These are phyloP conservation scores for Volucella inflata DNA, from an alignment of 2,888 invertebrate species.

Conservation along the genomic window DNA sequence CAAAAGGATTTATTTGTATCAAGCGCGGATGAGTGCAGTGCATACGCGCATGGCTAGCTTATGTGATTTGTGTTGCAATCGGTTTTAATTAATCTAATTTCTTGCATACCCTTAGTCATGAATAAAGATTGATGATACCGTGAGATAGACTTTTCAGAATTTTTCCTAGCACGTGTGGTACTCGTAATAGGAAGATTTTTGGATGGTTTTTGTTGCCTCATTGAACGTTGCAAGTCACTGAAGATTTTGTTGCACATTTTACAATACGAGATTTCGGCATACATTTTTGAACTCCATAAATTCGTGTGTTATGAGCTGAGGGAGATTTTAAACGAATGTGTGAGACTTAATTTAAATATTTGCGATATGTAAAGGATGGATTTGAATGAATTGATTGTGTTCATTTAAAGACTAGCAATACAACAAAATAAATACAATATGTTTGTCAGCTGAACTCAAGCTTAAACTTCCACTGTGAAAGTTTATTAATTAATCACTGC, in stretches of 20 bases:
- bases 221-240: conserved; percentile 13
- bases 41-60: conserved; percentile 32
- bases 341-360: too few relatives aligned
- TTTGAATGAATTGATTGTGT: too few relatives aligned
- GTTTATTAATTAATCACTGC: too few relatives aligned
- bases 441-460: too few relatives aligned
- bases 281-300: conserved; percentile 32
- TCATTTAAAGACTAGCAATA: too few relatives aligned
- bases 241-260: conserved; percentile 16
- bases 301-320: conserved; percentile 6
- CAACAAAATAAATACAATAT: too few relatives aligned
- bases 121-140: conserved; percentile 43
- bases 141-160: conserved; percentile 49
- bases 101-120: conserved; percentile 6
- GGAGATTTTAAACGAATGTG: too few relatives aligned
- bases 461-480: too few relatives aligned
- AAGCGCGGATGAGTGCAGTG: conserved; percentile 20
- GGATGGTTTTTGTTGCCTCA: conserved; percentile 76
- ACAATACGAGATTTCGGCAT: conserved; percentile 17
- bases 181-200: conserved; percentile 27
- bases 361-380: too few relatives aligned
- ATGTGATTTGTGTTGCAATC: conserved; percentile 47
- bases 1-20: conserved; percentile 74
- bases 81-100: conserved; percentile 68
- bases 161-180: conserved; percentile 24